Evolutionary conservation across 1,140 invertebrate species (phyloP), one percentile per base, ranked within the genome.

Genomic region (Brachionus plicatilis): DNA sequence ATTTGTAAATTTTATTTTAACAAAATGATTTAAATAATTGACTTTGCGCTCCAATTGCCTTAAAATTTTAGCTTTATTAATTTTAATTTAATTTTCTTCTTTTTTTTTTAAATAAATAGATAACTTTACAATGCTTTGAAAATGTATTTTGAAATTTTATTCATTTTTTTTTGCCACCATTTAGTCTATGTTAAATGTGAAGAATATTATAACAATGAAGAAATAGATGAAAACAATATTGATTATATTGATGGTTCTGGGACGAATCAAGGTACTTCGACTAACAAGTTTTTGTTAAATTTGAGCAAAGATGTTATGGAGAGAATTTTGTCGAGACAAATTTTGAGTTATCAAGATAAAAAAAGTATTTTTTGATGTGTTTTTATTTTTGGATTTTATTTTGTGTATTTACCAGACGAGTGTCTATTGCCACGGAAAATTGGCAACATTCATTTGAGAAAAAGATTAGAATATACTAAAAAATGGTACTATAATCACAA

Each of bases 401-500:
- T 37, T 37, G 33, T 37, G 33, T 37, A 37, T 37, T 37, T 37
- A 7, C 33, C 11, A 82, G 79, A 65, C 9, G 79, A 82, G 45
- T 82, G 79, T 60, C 11, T 82, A 56, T 33, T 43, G 27, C 33
- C 37, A 5, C 60, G 65, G 43, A 68, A 82, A 24, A 65, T 68
- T 20, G 79, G 79, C 8, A 60, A 56, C 17, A 65, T 82, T 45
- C 65, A 43, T 43, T 33, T 43, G 20, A 17, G 27, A 41, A 53
- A 20, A 82, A 60, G 43, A n/a, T 27, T 82, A 41, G 14, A 82
- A 7, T 45, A 82, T 24, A 66, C 24, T 17, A 60, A 65, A 45
- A 82, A 14, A 29, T 82, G 79, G 79, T 68, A 65, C 60, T 82
- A 24, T 47, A 82, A 82, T 66, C 17, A 65, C 11, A 82, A 82